Evolutionary conservation across 2,888 invertebrate genomes (phyloP).

Genomic region (Lepeophtheirus nordmannii): DNA sequence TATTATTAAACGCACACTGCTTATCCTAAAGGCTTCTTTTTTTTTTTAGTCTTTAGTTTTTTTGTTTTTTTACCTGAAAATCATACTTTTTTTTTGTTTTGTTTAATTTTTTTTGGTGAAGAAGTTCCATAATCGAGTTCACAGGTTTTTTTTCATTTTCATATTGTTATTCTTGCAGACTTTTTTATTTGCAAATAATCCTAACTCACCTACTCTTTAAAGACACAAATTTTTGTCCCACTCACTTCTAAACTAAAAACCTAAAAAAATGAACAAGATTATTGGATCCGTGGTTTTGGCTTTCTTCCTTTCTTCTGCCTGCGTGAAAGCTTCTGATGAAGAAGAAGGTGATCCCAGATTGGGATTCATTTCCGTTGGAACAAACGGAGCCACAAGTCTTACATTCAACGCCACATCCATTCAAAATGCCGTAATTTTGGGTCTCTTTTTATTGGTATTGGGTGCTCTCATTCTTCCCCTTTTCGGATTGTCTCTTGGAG

Average conservation of each 20-base stretch:
- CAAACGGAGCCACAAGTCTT: slow-evolving; percentile 23
- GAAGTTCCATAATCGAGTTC: too few relatives aligned
- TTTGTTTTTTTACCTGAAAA: not conserved
- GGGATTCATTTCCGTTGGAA: slow-evolving; percentile 25
- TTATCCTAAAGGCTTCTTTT: not conserved
- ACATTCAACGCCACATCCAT: slow-evolving; percentile 27
- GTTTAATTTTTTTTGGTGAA: not conserved
- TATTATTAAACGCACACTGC: not conserved
- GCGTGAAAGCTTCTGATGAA: not conserved
- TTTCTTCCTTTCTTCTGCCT: not conserved
- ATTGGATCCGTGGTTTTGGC: slow-evolving; percentile 9
- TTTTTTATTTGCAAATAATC: too few relatives aligned
- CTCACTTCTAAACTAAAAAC: not conserved
- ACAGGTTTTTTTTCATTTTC: too few relatives aligned
- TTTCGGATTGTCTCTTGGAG: slow-evolving; percentile 23
- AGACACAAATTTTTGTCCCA: not conserved
- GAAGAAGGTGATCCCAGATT: slow-evolving; percentile 25
- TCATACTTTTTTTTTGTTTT: not conserved
- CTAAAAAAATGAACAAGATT: slow-evolving; percentile 5
- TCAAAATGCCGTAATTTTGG: slow-evolving; percentile 27
- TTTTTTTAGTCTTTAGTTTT: not conserved
- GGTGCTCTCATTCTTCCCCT: slow-evolving; percentile 26
- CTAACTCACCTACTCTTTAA: not conserved
- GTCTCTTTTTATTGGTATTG: slow-evolving; percentile 25
- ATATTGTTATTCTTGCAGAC: too few relatives aligned